Conservation (phyloP, 1,140 invertebrate genomes). For the Notospermus geniculatus region DNA sequence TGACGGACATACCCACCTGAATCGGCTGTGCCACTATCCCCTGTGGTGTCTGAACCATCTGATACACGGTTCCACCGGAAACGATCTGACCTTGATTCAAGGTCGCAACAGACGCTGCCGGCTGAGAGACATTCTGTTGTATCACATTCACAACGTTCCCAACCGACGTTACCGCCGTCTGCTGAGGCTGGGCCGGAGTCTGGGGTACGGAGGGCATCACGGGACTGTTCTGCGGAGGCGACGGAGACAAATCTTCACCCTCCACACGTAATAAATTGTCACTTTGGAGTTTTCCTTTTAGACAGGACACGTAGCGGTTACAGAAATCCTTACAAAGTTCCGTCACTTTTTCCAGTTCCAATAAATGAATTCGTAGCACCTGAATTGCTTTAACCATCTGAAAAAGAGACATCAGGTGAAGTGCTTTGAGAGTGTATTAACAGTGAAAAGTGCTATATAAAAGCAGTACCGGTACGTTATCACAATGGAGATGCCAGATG, state of each 20-base stretch:
- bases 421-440: too few relatives aligned
- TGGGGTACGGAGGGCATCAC: not conserved
- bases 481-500: too few relatives aligned
- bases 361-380: constrained; percentile 54
- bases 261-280: constrained; percentile 47
- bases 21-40: constrained; percentile 61
- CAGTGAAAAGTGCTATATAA: too few relatives aligned
- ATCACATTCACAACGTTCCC: constrained; percentile 29
- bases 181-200: not conserved
- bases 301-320: constrained; percentile 51
- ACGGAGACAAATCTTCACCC: constrained; percentile 24
- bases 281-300: constrained; percentile 53
- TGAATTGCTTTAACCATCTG: constrained; percentile 57
- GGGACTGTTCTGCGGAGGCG: not conserved
- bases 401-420: constrained; percentile 20
- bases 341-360: constrained; percentile 57
- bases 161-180: not conserved
- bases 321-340: constrained; percentile 57
- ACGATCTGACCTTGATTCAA: constrained; percentile 53
- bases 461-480: too few relatives aligned
- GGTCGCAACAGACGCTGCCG: constrained; percentile 48
- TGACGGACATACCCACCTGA: constrained; percentile 54
- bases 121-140: constrained; percentile 41
- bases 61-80: constrained; percentile 57
- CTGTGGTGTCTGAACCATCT: constrained; percentile 60